Conservation (phyloP, 2,888 invertebrate species). For the Nemapogon koenigi region DNA sequence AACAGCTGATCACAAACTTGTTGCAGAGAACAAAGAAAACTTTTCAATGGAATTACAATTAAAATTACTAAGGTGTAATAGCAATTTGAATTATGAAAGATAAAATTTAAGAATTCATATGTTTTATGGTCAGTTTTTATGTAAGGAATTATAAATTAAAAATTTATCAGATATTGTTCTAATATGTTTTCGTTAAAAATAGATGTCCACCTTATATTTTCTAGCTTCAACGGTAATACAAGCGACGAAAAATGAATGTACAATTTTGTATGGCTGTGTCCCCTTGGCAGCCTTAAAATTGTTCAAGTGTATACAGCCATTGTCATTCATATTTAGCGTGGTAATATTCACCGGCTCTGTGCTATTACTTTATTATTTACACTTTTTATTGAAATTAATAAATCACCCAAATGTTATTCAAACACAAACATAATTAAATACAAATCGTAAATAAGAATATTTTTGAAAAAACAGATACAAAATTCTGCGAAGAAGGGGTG, state of each 20-base stretch:
- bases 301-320: slow-evolving; percentile 80
- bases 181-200: no score
- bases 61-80: slow-evolving; percentile 21
- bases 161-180: no score
- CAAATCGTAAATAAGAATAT: slow-evolving; percentile 1
- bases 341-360: slow-evolving; percentile 18
- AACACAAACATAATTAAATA: background rate
- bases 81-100: no score
- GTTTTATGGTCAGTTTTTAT: no score
- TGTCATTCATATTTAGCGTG: slow-evolving; percentile 65
- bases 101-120: no score
- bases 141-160: no score
- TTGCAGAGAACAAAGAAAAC: slow-evolving; percentile 15
- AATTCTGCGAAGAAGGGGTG: slow-evolving; percentile 8
- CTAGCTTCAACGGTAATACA: slow-evolving; percentile 82
- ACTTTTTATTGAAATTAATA: background rate
- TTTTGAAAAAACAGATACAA: slow-evolving; percentile 2
- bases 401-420: slow-evolving; percentile 1
- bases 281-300: slow-evolving; percentile 81
- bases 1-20: slow-evolving; percentile 44
- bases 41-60: slow-evolving; percentile 21
- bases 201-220: slow-evolving; percentile 86
- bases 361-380: slow-evolving; percentile 1
- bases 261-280: slow-evolving; percentile 75
- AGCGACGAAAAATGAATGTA: slow-evolving; percentile 87